Percentiles rank a stretch among this genome's conserved stretches.
Evolutionary conservation across 2,888 invertebrate genomes (phyloP).

Genomic region (Drosophila hamatofila): DNA sequence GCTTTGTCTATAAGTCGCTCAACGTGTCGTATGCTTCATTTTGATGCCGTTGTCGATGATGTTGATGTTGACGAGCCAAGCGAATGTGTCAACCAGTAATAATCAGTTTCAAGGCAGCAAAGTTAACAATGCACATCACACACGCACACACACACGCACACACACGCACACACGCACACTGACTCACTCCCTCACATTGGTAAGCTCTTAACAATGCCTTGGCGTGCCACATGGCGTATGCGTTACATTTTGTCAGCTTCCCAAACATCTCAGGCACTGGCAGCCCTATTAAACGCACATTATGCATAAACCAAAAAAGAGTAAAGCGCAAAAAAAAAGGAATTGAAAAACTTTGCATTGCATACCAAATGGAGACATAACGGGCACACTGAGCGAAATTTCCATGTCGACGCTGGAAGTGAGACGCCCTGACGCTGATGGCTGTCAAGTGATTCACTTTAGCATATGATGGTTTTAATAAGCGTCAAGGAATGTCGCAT

Average conservation of each 20-base stretch:
- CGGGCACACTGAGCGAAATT: constrained; percentile 40
- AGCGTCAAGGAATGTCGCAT: background rate
- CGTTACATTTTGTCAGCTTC: constrained; percentile 63
- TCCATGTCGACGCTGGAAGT: background rate
- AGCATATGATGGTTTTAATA: constrained; percentile 12
- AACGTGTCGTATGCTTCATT: constrained; percentile 73
- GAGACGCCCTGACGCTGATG: background rate
- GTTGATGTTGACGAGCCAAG: constrained; percentile 49
- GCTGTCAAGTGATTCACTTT: background rate
- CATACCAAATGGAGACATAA: constrained; percentile 42
- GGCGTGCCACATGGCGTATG: constrained; percentile 61
- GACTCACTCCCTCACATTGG: constrained; percentile 6
- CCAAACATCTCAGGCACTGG: constrained; percentile 36
- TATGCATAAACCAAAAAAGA: constrained; percentile 47
- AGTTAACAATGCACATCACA: constrained; percentile 58
- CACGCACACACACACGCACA: constrained; percentile 12
- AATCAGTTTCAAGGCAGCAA: constrained; percentile 72
- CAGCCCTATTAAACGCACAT: constrained; percentile 68
- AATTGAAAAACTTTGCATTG: constrained; percentile 46
- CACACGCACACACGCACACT: constrained; percentile 2
- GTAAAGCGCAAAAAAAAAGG: background rate
- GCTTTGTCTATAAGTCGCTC: constrained; percentile 47
- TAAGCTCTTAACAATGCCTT: constrained; percentile 47
- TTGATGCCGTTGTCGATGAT: constrained; percentile 38
- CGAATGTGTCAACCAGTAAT: constrained; percentile 77